Evolutionary conservation across 2,888 invertebrate species (phyloP), one percentile per base, ranked within the genome.

Genomic region (Tinea pellionella): DNA sequence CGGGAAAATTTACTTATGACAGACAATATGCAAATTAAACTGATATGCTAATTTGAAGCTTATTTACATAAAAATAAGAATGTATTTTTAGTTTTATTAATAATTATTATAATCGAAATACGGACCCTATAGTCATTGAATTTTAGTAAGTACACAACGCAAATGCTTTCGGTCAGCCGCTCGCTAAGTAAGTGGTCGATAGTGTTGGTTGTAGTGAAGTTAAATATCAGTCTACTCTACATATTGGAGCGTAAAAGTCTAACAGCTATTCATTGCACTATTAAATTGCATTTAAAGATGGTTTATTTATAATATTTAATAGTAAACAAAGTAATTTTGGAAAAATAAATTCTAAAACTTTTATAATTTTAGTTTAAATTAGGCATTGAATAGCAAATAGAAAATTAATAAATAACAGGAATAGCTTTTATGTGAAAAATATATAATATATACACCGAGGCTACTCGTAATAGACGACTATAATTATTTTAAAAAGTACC

Each of bases 171-270:
- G 71, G 68, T 73, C 71, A 71, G 73, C 74, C 69, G 77, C 67
- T 74, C 77, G 79, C 69, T 71, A 64, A 69, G 75, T 74, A 78
- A 87, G 77, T 87, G 86, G 77, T 77, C 78, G 77, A 77, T 77
- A 78, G 79, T 75, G 74, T 77, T 75, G 70, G 64, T 65, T 63
- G 79, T 73, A 68, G 68, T 76, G 78, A 76, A 80, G 78, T 87
- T 87, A 87, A 87, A 87, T 87, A 87, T 84, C 68, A 32, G 72
- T 72, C 75, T 81, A 80, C 75, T 79, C 80, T 82, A 83, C 80
- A 83, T 85, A 84, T 82, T 67, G 70, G 67, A 71, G 70, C 74
- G 47, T 69, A 74, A 74, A 77, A 74, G 73, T 73, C 71, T 66
- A 74, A 71, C 70, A 8, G 30, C 57, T 3, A 53, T 12, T 53